These are phyloP conservation scores for Oryzaephilus surinamensis DNA, from an alignment of 1,140 invertebrate species.

Conservation along the genomic window DNA sequence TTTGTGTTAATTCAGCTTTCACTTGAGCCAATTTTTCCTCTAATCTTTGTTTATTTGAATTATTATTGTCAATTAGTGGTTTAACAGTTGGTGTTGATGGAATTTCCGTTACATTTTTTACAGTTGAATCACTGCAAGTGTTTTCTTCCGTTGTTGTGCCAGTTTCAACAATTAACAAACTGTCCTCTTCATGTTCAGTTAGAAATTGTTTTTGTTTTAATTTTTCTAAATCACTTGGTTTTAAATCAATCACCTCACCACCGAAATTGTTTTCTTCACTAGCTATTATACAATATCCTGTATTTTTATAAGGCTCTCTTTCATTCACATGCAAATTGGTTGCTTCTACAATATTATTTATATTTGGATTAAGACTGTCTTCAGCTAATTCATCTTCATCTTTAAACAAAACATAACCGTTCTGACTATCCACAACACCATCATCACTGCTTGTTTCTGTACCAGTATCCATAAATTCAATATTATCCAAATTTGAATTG, in stretches of 20 bases:
- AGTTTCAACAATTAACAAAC: slow-evolving; percentile 41
- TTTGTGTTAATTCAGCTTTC: slow-evolving; percentile 24
- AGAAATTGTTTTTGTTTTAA: slow-evolving; percentile 23
- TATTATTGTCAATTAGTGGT: slow-evolving; percentile 14
- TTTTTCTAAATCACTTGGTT: slow-evolving; percentile 20
- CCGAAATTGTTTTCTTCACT: slow-evolving; percentile 19
- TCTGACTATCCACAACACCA: slow-evolving; percentile 44
- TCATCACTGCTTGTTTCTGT: slow-evolving; percentile 52
- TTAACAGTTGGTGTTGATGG: slow-evolving; percentile 5
- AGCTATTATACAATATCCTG: slow-evolving; percentile 25
- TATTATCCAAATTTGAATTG: slow-evolving; percentile 38
- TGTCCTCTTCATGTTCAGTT: slow-evolving; percentile 48
- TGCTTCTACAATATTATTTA: slow-evolving; percentile 23
- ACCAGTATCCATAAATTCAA: slow-evolving; percentile 69
- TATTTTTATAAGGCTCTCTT: slow-evolving; percentile 20
- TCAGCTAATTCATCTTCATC: slow-evolving; percentile 48
- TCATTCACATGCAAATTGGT: too few relatives aligned
- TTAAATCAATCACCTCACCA: slow-evolving; percentile 23
- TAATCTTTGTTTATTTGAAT: slow-evolving; percentile 19
- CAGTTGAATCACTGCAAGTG: slow-evolving; percentile 35
- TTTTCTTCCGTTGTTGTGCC: slow-evolving; percentile 49
- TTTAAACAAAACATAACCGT: slow-evolving; percentile 59
- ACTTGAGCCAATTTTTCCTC: slow-evolving; percentile 27
- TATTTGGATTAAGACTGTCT: slow-evolving; percentile 41
- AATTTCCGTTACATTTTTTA: slow-evolving; percentile 33